phyloP scores from a whole-genome alignment of 2,888 invertebrate species.

The Euclidia mi region DNA sequence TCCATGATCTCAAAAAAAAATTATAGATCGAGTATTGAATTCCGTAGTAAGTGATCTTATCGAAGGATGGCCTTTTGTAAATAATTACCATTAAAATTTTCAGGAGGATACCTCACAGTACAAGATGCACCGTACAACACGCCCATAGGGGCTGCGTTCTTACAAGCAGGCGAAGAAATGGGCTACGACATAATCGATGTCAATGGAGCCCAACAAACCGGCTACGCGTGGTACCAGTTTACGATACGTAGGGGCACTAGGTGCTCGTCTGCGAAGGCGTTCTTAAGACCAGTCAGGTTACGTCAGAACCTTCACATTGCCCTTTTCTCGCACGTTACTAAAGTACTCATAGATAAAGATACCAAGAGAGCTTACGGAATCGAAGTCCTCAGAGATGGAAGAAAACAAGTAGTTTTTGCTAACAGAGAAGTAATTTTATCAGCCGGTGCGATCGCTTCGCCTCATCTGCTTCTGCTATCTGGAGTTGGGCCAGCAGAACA shows the following conservation, averaged over 20 bases:
- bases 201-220: conserved; percentile 96
- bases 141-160: conserved; percentile 95
- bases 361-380: conserved; percentile 94
- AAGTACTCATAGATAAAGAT: conserved; percentile 92
- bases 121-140: conserved; percentile 95
- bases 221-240: conserved; percentile 96
- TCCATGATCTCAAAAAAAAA: no score
- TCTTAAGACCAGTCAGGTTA: conserved; percentile 94
- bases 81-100: conserved; percentile 18
- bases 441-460: conserved; percentile 97
- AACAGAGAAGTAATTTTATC: conserved; percentile 95
- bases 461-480: conserved; percentile 97
- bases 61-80: no score
- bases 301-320: conserved; percentile 95
- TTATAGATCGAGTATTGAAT: no score
- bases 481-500: conserved; percentile 96
- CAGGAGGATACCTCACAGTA: conserved; percentile 94
- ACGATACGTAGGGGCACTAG: conserved; percentile 96
- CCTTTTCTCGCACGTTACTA: conserved; percentile 94
- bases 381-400: conserved; percentile 93
- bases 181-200: conserved; percentile 96
- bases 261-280: conserved; percentile 96
- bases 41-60: no score
- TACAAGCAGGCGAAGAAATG: conserved; percentile 97
- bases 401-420: conserved; percentile 91